These are phyloP conservation scores for Malurus melanocephalus DNA, from an alignment of 2,113 vertebrate species.

Conservation along the genomic window DNA sequence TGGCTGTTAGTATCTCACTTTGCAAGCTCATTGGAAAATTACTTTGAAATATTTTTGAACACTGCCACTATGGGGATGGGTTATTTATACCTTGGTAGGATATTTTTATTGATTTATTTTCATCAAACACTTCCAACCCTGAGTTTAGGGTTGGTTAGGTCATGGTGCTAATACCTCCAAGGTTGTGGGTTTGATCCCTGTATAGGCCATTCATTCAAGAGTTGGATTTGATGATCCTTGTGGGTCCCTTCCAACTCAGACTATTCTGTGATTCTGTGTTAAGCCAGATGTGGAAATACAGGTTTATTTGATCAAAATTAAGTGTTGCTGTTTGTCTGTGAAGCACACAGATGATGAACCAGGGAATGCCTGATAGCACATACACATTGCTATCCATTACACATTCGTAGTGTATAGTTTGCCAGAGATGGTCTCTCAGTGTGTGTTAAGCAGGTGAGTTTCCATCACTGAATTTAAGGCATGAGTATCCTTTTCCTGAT, in stretches of 20 bases:
- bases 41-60: background rate
- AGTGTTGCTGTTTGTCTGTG: background rate
- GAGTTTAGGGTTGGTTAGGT: background rate
- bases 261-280: background rate
- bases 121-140: background rate
- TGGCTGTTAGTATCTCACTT: background rate
- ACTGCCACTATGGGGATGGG: background rate
- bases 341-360: background rate
- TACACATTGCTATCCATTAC: background rate
- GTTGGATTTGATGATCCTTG: background rate
- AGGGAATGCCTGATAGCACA: background rate
- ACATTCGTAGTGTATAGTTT: background rate
- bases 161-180: background rate
- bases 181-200: background rate
- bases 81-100: background rate
- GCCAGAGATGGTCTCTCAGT: background rate
- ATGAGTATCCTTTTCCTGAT: background rate
- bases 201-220: background rate
- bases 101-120: background rate
- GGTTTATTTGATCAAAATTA: background rate
- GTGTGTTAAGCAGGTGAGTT: background rate
- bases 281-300: background rate
- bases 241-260: background rate
- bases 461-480: background rate
- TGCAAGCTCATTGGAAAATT: background rate